Percentiles rank a stretch among this genome's conserved stretches.
Evolutionary conservation across 2,113 vertebrate species (phyloP).

Genomic region (Panurus biarmicus): DNA sequence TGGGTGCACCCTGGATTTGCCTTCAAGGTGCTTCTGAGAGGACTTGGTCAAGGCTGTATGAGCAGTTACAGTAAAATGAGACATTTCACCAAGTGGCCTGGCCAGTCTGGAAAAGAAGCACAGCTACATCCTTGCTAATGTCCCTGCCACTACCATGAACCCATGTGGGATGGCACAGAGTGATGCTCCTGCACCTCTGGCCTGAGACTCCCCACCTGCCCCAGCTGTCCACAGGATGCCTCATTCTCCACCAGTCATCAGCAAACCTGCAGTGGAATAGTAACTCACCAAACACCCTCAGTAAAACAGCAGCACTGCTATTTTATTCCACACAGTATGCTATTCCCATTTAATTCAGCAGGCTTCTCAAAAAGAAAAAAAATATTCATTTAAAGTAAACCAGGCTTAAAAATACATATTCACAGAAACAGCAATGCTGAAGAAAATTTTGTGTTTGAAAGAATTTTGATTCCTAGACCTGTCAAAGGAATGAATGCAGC

Average conservation of each 20-base stretch:
- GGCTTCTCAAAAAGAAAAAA: neutral
- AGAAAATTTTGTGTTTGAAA: neutral
- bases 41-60: neutral
- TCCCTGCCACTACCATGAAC: fast-evolving
- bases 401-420: neutral
- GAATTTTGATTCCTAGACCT: neutral
- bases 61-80: neutral
- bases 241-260: fast-evolving
- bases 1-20: neutral
- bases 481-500: fast-evolving
- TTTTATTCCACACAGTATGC: neutral
- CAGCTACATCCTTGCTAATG: neutral
- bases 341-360: neutral
- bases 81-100: neutral
- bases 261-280: neutral
- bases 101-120: neutral
- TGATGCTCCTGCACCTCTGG: neutral
- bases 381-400: neutral
- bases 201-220: neutral
- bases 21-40: neutral
- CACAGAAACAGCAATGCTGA: neutral
- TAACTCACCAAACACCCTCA: neutral
- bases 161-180: fast-evolving
- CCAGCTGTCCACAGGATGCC: neutral
- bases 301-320: fast-evolving